Evolutionary conservation across 2,888 invertebrate genomes (phyloP).

Genomic region (Balanococcus diminutus): DNA sequence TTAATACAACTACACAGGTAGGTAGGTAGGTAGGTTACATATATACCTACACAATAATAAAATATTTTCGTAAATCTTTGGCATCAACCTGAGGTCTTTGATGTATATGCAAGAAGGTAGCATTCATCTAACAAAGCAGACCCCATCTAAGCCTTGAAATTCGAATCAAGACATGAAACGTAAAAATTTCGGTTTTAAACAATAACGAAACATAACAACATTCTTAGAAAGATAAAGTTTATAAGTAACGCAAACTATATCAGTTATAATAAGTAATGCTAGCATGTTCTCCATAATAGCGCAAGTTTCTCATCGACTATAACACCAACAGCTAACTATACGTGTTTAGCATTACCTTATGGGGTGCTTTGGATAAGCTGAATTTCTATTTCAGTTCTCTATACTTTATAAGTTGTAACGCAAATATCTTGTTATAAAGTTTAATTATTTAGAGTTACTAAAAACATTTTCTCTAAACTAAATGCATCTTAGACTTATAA

Average conservation of each 20-base stretch:
- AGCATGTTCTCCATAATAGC: constrained; percentile 1
- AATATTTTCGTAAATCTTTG: background rate
- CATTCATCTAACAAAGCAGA: background rate
- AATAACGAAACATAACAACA: background rate
- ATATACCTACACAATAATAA: background rate
- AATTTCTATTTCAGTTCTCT: constrained; percentile 12
- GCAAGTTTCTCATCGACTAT: constrained; percentile 23
- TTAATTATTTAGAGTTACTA: constrained; percentile 19
- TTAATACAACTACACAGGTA: background rate
- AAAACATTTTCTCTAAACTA: background rate
- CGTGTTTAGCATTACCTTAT: constrained; percentile 19
- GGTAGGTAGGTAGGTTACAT: background rate
- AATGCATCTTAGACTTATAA: constrained; percentile 1
- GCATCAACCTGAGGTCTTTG: background rate
- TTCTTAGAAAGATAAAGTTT: background rate
- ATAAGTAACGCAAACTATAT: background rate
- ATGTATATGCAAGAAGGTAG: background rate
- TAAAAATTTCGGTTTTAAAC: background rate
- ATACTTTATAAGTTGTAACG: constrained; percentile 27
- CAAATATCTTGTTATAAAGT: constrained; percentile 27
- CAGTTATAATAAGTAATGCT: too few species aligned
- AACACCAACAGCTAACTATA: constrained; percentile 26
- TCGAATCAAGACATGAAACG: background rate
- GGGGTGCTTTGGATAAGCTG: constrained; percentile 12
- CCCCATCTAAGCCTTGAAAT: background rate